Base-by-base conservation (phyloP, 2,888 invertebrate genomes). In the Chromoteleia sp. region DNA sequence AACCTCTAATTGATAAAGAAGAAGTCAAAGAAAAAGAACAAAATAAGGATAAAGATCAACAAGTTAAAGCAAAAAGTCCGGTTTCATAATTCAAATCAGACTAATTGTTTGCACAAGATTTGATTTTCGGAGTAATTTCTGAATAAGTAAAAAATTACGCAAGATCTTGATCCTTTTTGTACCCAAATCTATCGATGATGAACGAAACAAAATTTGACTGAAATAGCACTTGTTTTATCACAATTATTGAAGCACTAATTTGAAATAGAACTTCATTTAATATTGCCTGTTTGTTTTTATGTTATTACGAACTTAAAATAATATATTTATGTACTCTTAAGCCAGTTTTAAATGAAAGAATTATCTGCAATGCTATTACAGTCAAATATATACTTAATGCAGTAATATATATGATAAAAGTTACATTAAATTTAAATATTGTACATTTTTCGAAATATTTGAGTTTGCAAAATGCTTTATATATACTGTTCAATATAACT, bases 111-210 rank as follows among this genome's bases (percentile, higher is more conserved):
- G 74, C 75, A 74, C 65, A 73, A 76, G 29, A 59, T 76, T 76
- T 30, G n/a, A 15, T 76, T 29, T 1, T 71, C 39, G 25, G 63
- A 58, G 10, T 52, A 58, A 41, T n/a, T 19, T 12, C n/a, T 19
- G 21, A 65, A 36, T 43, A 29, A 65, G 14, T 52, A 15, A 67
- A 45, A 56, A 5, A 14, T 29, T 68, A 48, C 33, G 41, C 48
- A 19, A 30, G 61, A 81, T 67, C 48, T 76, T 77, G 12, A 67
- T 68, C 61, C 43, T 59, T 70, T 75, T 81, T 74, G 59, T 70
- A 81, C 56, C 4, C 29, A 59, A 17, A 71, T 36, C 3, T 29
- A 15, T 43, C 33, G 14, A 67, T 67, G 15, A 61, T 61, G 30
- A 19, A 52, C 33, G 52, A 30, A 19, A 21, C 29, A 39, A 29